Conservation (phyloP, 37 sponge, comb jelly and placozoan species). For the Tethya wilhelma region DNA sequence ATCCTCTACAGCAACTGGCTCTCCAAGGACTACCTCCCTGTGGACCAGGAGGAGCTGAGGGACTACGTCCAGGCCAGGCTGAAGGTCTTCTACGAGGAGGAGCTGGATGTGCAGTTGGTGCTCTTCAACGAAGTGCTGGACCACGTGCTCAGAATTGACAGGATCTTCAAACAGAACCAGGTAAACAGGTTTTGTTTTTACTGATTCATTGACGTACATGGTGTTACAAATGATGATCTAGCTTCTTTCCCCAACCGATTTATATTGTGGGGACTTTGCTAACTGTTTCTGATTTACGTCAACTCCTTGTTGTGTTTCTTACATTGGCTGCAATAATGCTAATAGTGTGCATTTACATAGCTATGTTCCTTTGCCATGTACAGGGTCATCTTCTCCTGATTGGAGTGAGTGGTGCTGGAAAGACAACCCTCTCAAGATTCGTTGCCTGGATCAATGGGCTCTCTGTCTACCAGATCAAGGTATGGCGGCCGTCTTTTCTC, state of each 20-base stretch:
- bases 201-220: neutral
- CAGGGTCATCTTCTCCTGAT: conserved; percentile 95
- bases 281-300: too few relatives aligned
- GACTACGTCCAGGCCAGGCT: conserved; percentile 96
- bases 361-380: too few relatives aligned
- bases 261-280: too few relatives aligned
- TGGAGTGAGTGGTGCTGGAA: conserved; percentile 97
- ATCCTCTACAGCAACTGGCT: conserved; percentile 98
- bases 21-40: conserved; percentile 93
- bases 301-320: too few relatives aligned
- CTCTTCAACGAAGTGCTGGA: conserved; percentile 97
- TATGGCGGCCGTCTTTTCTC: too few relatives aligned
- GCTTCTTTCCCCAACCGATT: neutral
- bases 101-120: conserved; percentile 95
- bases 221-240: neutral
- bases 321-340: too few relatives aligned
- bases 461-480: conserved; percentile 93
- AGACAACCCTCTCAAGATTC: conserved; percentile 97
- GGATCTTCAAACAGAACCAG: conserved; percentile 97
- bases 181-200: neutral
- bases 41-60: conserved; percentile 89
- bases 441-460: conserved; percentile 99
- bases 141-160: conserved; percentile 95
- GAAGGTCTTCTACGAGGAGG: conserved; percentile 98
- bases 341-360: too few relatives aligned